A percentile compares a stretch with the other conserved stretches of the same genome.
These are phyloP conservation scores for Scolopax rusticola DNA, from an alignment of 2,797 vertebrate genomes.

Conservation along the genomic window DNA sequence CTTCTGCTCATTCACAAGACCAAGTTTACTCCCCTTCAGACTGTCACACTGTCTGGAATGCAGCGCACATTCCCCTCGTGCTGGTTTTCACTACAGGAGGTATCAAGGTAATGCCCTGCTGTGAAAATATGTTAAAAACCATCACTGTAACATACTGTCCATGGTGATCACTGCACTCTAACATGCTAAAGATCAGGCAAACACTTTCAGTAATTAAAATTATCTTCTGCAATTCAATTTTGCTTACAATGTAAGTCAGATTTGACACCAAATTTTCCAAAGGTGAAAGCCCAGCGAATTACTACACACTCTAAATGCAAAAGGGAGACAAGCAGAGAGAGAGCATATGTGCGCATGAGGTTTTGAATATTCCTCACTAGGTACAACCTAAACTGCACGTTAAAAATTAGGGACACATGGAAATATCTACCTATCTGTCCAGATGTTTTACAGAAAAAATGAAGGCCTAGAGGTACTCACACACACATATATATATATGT, in stretches of 20 bases:
- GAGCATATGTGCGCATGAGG: not conserved
- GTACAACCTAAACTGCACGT: not conserved
- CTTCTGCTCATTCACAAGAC: not conserved
- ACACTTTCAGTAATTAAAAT: not conserved
- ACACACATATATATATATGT: not conserved
- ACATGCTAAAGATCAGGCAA: not conserved
- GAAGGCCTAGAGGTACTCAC: not conserved
- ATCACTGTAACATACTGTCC: not conserved
- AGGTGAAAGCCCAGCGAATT: not conserved
- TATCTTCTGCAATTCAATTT: not conserved
- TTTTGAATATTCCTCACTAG: not conserved
- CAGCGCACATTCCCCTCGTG: not conserved
- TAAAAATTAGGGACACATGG: not conserved
- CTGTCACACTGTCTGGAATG: not conserved
- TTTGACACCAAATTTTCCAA: not conserved
- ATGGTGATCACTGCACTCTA: not conserved
- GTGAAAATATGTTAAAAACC: not conserved
- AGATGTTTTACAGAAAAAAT: not conserved
- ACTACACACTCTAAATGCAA: not conserved
- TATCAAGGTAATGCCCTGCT: not conserved
- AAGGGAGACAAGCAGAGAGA: not conserved
- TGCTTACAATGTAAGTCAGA: not conserved
- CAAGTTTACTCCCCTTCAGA: not conserved
- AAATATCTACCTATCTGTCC: not conserved
- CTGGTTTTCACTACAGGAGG: not conserved